Base-by-base conservation (phyloP, 2,113 vertebrate species). In the Cavia porcellus region DNA sequence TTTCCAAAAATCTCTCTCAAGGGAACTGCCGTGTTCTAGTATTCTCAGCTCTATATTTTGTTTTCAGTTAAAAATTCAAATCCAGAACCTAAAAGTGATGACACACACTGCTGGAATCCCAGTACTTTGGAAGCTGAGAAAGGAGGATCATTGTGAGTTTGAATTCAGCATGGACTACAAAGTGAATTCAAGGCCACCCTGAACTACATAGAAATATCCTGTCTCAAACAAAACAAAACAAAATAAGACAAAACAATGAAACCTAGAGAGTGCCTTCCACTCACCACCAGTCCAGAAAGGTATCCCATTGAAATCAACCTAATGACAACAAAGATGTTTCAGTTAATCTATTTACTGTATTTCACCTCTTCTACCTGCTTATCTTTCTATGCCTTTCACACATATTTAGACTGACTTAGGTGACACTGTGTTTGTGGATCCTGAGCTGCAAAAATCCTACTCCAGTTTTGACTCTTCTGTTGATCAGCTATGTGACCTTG, bases 391-490 rank as follows among this genome's bases (percentile, higher is more conserved):
- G 22, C 2, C 47, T 22, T 86, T 52, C n/a, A 62, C 8, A 55
- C 57, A 13, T 3, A 62, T 52, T 2, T 2, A 30, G 13, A 5
- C 20, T 17, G 0, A n/a, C 19, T 3, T 52, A 5, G 57, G 30
- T 68, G 59, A 55, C 35, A 28, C 5, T 35, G 1, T 11, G 8
- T 55, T 28, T 35, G 5, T 19, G 24, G 35, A 45, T 47, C 7
- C 22, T 50, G 45, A 86, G 22, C 25, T 35, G 19, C n/a, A 47
- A 32, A 11, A 90, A 70, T 3, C 17, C 42, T 15, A 47, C 11
- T 32, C 42, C 30, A 32, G 3, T 84, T 61, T 61, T 50, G 10
- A 6, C 5, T 52, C 68, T 83, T 79, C 38, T 45, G 24, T 10
- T 94, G 68, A 32, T 35, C 72, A 10, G 3, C 6, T 68, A 10